These are phyloP conservation scores for Diaphora mendica DNA, from an alignment of 2,888 invertebrate species.

Conservation along the genomic window DNA sequence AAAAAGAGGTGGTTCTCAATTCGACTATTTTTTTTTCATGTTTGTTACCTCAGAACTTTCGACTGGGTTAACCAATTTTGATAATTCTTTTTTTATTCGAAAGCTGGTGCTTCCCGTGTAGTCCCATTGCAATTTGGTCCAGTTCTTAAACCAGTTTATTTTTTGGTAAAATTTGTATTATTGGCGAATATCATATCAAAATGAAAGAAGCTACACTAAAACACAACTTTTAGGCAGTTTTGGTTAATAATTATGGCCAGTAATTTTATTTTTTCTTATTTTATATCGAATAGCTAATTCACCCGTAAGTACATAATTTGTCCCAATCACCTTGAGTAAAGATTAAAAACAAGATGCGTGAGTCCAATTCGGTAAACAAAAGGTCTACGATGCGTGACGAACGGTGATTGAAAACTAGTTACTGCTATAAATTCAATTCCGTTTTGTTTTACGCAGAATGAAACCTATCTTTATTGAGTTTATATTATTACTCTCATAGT, in stretches of 20 bases:
- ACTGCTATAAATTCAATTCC: slow-evolving; percentile 12
- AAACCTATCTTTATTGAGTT: not conserved
- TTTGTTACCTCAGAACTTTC: no score
- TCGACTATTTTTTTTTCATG: no score
- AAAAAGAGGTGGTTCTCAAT: no score
- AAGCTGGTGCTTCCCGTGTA: no score
- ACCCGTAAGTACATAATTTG: not conserved
- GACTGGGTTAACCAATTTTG: no score
- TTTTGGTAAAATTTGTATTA: no score
- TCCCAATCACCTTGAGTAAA: slow-evolving; percentile 4
- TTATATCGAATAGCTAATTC: no score
- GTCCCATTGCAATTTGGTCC: no score
- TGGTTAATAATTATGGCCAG: not conserved
- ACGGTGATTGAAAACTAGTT: slow-evolving; percentile 33
- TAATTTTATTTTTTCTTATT: not conserved
- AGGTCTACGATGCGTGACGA: slow-evolving; percentile 14
- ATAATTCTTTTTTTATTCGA: no score
- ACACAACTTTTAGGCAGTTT: not conserved
- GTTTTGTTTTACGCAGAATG: slow-evolving; percentile 4
- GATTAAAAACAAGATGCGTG: slow-evolving; percentile 12
- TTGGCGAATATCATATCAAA: not conserved
- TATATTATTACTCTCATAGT: not conserved
- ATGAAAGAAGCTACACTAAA: not conserved
- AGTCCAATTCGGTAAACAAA: slow-evolving; percentile 13
- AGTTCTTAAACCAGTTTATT: no score